Percentiles rank a stretch among this genome's conserved stretches.
Conservation (phyloP, 2,888 invertebrate species). For the Pachliopta kotzebuea region DNA sequence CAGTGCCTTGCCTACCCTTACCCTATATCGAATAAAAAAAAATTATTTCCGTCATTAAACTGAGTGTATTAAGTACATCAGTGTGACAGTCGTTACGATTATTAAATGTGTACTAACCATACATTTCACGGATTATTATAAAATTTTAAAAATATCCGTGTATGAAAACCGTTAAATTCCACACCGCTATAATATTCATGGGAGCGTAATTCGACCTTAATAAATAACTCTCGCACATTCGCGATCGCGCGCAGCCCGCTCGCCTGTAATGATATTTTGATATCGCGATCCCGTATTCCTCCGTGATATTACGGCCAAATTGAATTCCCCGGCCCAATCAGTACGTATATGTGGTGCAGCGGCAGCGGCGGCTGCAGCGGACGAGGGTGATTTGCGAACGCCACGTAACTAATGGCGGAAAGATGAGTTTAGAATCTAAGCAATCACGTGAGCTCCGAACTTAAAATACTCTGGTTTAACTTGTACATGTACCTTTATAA, state of each 20-base stretch:
- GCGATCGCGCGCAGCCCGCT: slow-evolving; percentile 20
- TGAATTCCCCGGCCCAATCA: slow-evolving; percentile 36
- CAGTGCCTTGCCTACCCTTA: no score
- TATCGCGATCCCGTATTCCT: slow-evolving; percentile 29
- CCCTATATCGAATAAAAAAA: no score
- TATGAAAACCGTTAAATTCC: background rate
- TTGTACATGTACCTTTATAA: background rate
- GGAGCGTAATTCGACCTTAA: slow-evolving; percentile 22
- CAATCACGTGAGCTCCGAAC: background rate
- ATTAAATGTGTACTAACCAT: no score
- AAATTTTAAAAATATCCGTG: background rate
- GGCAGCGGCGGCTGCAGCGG: slow-evolving; percentile 26
- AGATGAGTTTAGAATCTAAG: background rate
- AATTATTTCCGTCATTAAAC: no score
- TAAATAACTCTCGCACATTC: slow-evolving; percentile 25
- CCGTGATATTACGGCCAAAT: slow-evolving; percentile 37
- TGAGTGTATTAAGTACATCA: no score
- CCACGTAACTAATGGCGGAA: slow-evolving; percentile 3
- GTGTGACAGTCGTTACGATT: no score
- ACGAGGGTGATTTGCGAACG: slow-evolving; percentile 24
- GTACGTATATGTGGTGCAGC: slow-evolving; percentile 23
- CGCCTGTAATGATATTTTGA: slow-evolving; percentile 32
- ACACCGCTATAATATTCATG: slow-evolving; percentile 13
- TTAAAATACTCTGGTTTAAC: background rate
- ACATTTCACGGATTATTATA: no score